Evolutionary conservation across 53 echinoderm and acorn worm genomes (phyloP), one percentile per base, ranked within the genome.

Genomic region (Holothuria scabra): DNA sequence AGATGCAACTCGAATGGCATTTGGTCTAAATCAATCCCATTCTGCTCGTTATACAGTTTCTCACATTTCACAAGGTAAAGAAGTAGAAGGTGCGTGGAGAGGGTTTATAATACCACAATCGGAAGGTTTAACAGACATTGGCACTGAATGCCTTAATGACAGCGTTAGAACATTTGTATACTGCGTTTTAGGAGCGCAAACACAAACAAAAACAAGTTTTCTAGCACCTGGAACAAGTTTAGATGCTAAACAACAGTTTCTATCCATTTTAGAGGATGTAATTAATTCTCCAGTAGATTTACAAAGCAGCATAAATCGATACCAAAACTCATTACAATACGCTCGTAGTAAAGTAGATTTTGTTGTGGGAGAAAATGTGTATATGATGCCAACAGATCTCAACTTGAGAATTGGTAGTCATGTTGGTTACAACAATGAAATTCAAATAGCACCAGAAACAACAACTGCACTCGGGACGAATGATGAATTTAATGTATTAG

Each of bases 201-300:
- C 58, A n/a, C n/a, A n/a, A n/a, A n/a, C n/a, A n/a, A n/a, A n/a
- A n/a, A n/a, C n/a, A n/a, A n/a, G n/a, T n/a, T 57, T 57, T 57
- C 20, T 20, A 20, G 20, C 58, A 57, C 58, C 58, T 20, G 58
- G 58, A 12, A 57, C 58, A 57, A 14, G 12, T 57, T 20, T 57
- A 57, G 58, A 57, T 57, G 58, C 58, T 57, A 57, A 57, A 57
- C 58, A 20, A 57, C 58, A 57, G 58, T 57, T 57, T 57, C 20
- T 57, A 20, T 57, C 58, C 20, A 57, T 57, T 14, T 57, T 57
- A 57, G 58, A 57, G 58, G 58, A 57, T 57, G 12, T 12, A 12
- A 57, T 57, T 57, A 57, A 57, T 57, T 57, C 58, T 20, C 58
- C 58, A 57, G 58, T 57, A 57, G 58, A 57, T 57, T 57, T 57